Percentiles rank a stretch among this genome's conserved stretches.
phyloP scores from a whole-genome alignment of 2,113 vertebrate species.

The Budorcas taxicolor region DNA sequence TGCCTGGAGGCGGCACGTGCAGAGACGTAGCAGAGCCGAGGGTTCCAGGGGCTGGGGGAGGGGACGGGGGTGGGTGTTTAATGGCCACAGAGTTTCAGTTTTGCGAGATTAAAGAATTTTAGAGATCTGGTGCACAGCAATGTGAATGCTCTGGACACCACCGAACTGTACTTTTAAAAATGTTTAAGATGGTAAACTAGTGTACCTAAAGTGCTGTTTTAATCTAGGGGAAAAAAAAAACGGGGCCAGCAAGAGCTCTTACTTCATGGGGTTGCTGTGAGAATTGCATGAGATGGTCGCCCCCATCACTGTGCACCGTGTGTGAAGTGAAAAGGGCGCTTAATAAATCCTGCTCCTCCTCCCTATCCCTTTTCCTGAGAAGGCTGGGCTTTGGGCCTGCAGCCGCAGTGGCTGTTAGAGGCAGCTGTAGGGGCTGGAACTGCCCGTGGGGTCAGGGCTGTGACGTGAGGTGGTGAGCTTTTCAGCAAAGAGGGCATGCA shows the following conservation, averaged over 20 bases:
- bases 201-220: neutral
- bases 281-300: neutral
- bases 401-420: too few species aligned
- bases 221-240: neutral
- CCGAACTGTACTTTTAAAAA: neutral
- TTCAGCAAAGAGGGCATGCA: fast-evolving
- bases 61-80: fast-evolving
- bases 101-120: neutral
- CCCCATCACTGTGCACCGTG: fast-evolving
- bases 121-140: fast-evolving
- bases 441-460: neutral
- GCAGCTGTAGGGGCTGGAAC: neutral
- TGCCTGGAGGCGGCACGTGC: neutral
- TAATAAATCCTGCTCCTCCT: neutral
- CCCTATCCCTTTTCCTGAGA: neutral
- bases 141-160: too few species aligned
- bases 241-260: neutral
- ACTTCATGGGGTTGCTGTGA: neutral
- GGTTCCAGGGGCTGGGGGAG: neutral
- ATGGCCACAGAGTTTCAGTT: neutral
- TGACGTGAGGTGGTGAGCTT: neutral
- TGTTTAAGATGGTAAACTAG: neutral
- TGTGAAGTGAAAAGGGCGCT: too few species aligned
- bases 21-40: neutral
- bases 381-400: neutral